These are phyloP conservation scores for Petrolisthes manimaculis DNA, from an alignment of 2,888 invertebrate genomes.

Conservation along the genomic window DNA sequence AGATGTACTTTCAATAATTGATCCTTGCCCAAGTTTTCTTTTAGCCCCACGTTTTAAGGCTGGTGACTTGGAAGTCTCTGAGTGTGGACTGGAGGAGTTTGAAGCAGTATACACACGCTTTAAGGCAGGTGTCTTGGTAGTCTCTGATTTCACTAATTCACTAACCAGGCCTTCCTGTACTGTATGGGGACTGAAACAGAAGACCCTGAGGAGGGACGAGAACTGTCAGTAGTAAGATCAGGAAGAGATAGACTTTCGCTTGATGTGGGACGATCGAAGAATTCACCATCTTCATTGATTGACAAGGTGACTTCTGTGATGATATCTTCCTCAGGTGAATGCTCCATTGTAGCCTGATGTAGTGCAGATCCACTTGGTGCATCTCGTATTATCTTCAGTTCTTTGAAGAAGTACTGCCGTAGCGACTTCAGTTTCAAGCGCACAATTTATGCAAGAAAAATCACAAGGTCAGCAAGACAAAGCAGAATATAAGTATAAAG, in stretches of 20 bases:
- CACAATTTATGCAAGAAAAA: not conserved
- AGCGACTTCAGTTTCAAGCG: too few relatives aligned
- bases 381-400: not conserved
- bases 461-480: not conserved
- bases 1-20: too few relatives aligned
- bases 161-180: not conserved
- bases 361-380: not conserved
- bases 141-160: not conserved
- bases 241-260: not conserved
- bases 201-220: not conserved
- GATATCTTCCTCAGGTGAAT: not conserved
- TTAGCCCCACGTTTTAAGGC: too few relatives aligned
- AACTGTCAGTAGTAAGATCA: not conserved
- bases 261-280: not conserved
- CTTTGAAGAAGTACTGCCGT: not conserved
- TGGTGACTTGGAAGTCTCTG: too few relatives aligned
- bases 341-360: not conserved
- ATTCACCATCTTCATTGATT: not conserved
- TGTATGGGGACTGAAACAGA: too few relatives aligned
- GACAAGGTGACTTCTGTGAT: not conserved
- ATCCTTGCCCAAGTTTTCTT: too few relatives aligned
- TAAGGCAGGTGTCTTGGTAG: not conserved
- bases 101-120: too few relatives aligned
- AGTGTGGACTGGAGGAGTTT: too few relatives aligned
- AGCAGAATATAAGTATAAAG: not conserved